Evolutionary conservation across 2,797 vertebrate genomes (phyloP).

Genomic region (Centroberyx gerrardi): DNA sequence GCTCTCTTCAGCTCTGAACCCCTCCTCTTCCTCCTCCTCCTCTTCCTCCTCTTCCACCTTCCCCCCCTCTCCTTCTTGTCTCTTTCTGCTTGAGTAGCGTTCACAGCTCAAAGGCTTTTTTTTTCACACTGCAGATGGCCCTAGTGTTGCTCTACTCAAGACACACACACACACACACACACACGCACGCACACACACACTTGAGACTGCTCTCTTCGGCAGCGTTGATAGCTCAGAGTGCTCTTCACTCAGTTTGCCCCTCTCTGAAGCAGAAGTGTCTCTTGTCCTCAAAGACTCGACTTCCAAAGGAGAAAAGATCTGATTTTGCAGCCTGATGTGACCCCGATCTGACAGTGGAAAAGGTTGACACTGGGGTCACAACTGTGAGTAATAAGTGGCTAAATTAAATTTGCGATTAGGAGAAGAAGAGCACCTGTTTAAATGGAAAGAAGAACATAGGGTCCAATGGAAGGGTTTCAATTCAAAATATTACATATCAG

Average conservation of each 20-base stretch:
- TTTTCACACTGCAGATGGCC: slow-evolving; percentile 73
- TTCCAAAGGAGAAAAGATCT: slow-evolving; percentile 3
- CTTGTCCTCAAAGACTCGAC: slow-evolving; percentile 46
- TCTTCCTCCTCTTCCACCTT: slow-evolving; percentile 9
- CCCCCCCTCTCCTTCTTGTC: slow-evolving; percentile 38
- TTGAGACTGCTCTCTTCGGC: slow-evolving; percentile 51
- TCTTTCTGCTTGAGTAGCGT: slow-evolving; percentile 69
- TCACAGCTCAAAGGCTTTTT: slow-evolving; percentile 70
- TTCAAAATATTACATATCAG: too few relatives aligned
- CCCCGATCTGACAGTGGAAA: slow-evolving; percentile 22
- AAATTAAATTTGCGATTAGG: background rate
- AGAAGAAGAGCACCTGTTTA: too few relatives aligned
- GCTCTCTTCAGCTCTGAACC: background rate
- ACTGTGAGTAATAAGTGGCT: too few relatives aligned
- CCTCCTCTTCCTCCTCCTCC: slow-evolving; percentile 12
- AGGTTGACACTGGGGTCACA: too few relatives aligned
- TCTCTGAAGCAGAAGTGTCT: slow-evolving; percentile 56
- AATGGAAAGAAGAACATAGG: too few relatives aligned
- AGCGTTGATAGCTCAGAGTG: slow-evolving; percentile 44
- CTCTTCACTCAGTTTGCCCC: slow-evolving; percentile 56
- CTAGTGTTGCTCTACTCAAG: slow-evolving; percentile 66
- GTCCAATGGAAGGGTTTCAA: too few relatives aligned
- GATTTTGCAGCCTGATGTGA: slow-evolving; percentile 18
- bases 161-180: slow-evolving; percentile 37
- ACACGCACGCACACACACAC: slow-evolving; percentile 32